Conservation (phyloP, 92 coral and sea anemone genomes). For the Umimayanthus chanpuru region DNA sequence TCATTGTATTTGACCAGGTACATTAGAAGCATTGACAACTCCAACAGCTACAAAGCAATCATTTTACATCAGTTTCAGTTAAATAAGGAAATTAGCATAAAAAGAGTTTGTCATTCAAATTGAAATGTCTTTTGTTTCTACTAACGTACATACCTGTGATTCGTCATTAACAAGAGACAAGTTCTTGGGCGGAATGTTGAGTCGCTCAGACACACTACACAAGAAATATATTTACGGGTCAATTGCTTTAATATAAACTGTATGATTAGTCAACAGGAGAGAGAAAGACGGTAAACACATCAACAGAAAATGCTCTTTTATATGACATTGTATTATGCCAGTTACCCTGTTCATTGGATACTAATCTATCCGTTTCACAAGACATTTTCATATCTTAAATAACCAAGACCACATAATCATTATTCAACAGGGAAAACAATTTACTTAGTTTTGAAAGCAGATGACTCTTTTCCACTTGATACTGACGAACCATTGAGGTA, state of each 20-base stretch:
- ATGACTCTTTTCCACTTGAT: background rate
- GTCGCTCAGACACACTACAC: constrained; percentile 77
- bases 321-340: background rate
- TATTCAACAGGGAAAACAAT: too few relatives aligned
- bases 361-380: background rate
- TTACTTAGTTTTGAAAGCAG: too few relatives aligned
- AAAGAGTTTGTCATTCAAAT: background rate
- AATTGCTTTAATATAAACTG: background rate
- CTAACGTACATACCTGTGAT: constrained; percentile 65
- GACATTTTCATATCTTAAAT: too few relatives aligned
- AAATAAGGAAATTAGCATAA: background rate
- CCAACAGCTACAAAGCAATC: constrained; percentile 73
- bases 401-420: background rate
- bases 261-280: too few relatives aligned
- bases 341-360: background rate
- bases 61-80: background rate
- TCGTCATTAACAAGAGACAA: constrained; percentile 83
- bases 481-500: too few relatives aligned
- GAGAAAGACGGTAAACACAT: too few relatives aligned
- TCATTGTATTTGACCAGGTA: constrained; percentile 88
- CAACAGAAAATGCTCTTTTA: too few relatives aligned
- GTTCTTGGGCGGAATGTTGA: constrained; percentile 78
- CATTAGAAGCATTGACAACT: constrained; percentile 92
- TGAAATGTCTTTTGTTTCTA: background rate
- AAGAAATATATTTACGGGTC: background rate